Conservation (phyloP, 2,113 vertebrate species). For the Canis aureus region DNA sequence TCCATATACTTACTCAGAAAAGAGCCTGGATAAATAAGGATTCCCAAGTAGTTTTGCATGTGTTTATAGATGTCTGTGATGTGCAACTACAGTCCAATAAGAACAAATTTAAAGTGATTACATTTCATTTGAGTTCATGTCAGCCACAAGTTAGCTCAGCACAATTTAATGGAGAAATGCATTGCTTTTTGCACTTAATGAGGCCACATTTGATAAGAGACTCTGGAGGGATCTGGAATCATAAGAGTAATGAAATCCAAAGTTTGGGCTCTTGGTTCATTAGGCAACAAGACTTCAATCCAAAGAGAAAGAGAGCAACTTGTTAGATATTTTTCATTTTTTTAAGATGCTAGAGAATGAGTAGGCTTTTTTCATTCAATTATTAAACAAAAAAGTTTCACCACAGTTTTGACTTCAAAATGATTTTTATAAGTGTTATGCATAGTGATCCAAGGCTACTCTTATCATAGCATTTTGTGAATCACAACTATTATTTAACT, state of each 20-base stretch:
- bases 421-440: background rate
- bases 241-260: constrained; percentile 87
- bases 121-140: constrained; percentile 80
- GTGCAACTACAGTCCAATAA: constrained; percentile 66
- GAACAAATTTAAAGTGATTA: constrained; percentile 82
- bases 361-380: constrained; percentile 11
- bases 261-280: constrained; percentile 86
- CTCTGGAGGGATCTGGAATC: constrained; percentile 85
- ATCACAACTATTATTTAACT: background rate
- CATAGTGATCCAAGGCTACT: background rate
- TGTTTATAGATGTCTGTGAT: constrained; percentile 61
- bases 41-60: background rate
- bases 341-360: constrained; percentile 68
- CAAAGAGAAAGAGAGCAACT: constrained; percentile 80
- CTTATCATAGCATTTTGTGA: background rate
- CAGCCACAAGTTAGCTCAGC: constrained; percentile 84
- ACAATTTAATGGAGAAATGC: constrained; percentile 84
- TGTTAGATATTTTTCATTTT: constrained; percentile 65
- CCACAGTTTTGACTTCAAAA: background rate
- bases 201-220: constrained; percentile 86
- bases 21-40: constrained; percentile 30
- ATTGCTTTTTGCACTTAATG: constrained; percentile 86
- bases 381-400: background rate
- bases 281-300: constrained; percentile 86
- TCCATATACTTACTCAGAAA: constrained; percentile 9